A percentile compares a stretch with the other conserved stretches of the same genome.
These are phyloP conservation scores for Unio pictorum DNA, from an alignment of 2,888 invertebrate species.

Conservation along the genomic window DNA sequence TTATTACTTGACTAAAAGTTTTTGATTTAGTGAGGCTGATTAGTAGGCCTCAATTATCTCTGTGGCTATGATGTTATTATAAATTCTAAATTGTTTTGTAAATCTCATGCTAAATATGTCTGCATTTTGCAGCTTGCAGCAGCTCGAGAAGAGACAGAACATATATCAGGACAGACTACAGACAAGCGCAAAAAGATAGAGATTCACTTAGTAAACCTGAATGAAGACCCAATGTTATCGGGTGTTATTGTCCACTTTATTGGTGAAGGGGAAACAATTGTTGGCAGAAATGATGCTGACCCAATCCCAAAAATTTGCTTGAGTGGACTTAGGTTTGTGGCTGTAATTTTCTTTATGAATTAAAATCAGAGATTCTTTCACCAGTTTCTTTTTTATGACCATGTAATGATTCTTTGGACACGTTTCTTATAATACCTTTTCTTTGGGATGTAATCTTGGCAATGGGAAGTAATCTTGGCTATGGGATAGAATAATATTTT, in stretches of 20 bases:
- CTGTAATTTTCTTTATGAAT: no score
- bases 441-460: no score
- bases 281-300: constrained; percentile 69
- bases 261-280: constrained; percentile 54
- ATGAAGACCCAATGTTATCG: constrained; percentile 72
- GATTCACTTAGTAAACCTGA: constrained; percentile 69
- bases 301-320: constrained; percentile 63
- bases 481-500: no score
- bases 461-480: no score
- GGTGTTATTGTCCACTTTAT: constrained; percentile 69
- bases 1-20: no score
- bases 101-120: not conserved
- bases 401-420: no score
- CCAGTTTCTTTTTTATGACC: no score
- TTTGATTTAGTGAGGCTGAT: not conserved
- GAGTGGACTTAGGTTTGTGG: constrained; percentile 66
- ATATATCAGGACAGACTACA: constrained; percentile 37
- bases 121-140: constrained; percentile 52
- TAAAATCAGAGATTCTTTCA: no score
- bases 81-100: not conserved
- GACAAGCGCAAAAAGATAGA: constrained; percentile 47
- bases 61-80: not conserved
- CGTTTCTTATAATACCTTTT: no score
- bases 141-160: constrained; percentile 56
- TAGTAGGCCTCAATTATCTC: not conserved